Evolutionary conservation across 1,140 invertebrate genomes (phyloP).

Genomic region (Macrocentrus cingulum): DNA sequence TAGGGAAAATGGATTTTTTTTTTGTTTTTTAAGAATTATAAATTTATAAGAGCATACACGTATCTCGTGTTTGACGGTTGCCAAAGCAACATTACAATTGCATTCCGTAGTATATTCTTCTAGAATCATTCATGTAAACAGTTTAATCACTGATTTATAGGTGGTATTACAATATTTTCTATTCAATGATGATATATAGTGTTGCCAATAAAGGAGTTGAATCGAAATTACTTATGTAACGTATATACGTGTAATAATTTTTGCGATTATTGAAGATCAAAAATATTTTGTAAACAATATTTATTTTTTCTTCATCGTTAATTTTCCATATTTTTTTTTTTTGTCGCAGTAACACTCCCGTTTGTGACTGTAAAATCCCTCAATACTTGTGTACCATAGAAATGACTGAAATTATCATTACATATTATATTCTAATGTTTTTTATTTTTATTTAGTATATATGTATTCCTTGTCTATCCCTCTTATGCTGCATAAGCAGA

Average conservation of each 20-base stretch:
- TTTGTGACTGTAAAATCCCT: slow-evolving; percentile 9
- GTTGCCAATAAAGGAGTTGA: too few species aligned
- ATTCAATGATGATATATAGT: slow-evolving; percentile 4
- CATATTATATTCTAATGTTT: slow-evolving; percentile 18
- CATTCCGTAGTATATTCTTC: slow-evolving; percentile 15
- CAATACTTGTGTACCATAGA: slow-evolving; percentile 20
- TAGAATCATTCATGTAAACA: background rate
- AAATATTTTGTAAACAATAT: slow-evolving; percentile 16
- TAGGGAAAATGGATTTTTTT: background rate
- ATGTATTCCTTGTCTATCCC: background rate
- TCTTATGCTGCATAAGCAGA: too few species aligned
- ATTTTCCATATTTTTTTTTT: too few species aligned
- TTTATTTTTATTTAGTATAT: slow-evolving; percentile 23
- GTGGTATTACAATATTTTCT: slow-evolving; percentile 10
- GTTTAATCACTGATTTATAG: slow-evolving; percentile 9
- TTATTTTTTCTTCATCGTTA: too few species aligned
- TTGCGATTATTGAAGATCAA: too few species aligned
- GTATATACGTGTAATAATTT: too few species aligned
- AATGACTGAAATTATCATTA: slow-evolving; percentile 24
- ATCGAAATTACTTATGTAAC: too few species aligned
- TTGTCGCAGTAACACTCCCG: too few species aligned
- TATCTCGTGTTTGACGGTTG: slow-evolving; percentile 16
- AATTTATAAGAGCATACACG: slow-evolving; percentile 9
- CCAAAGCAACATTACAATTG: slow-evolving; percentile 17
- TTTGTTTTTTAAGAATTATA: background rate